Evolutionary conservation across 2,113 vertebrate species (phyloP), one percentile per base, ranked within the genome.

Genomic region (Trogon surrucura): DNA sequence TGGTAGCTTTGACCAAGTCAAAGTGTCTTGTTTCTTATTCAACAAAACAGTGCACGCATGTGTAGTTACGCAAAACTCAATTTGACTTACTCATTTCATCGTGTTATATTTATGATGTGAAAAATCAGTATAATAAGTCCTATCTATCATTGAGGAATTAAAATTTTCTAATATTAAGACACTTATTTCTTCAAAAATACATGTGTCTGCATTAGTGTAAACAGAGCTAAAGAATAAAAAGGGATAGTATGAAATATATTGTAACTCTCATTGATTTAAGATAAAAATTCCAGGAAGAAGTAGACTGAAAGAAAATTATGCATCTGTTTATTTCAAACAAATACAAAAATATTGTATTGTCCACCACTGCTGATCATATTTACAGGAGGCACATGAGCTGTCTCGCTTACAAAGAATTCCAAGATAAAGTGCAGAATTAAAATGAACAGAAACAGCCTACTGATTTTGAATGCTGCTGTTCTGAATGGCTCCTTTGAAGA

Each of bases 391-490:
- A 77, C 47, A 66, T 77, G 58, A 94, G 58, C 93, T 90, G 57
- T 89, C 93, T 80, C 91, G 20, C 29, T 73, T 75, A 50, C 6
- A 14, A 91, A 85, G 44, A 91, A 93, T 78, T 83, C 22, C 58
- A 88, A 83, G 79, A 77, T 80, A 23, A 83, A 80, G 71, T 80
- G 21, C 79, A 80, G 67, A 94, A 88, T 83, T 91, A 73, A 83
- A 88, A 44, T 58, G 93, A 96, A 92, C 65, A 92, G 88, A 74
- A 94, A 21, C 69, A 81, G 29, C 51, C 77, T 88, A 38, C 80
- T 53, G 88, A 60, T 89, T 95, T 81, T 69, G 67, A 90, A 85
- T 77, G 50, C 36, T 27, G 85, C 38, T 67, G 13, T 95, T 93
- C 9, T 66, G 54, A 78, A 72, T 87, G 53, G 36, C 32, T 57